These are phyloP conservation scores for Mesocentrotus franciscanus DNA, from an alignment of 53 echinoderm and acorn worm genomes.

Conservation along the genomic window DNA sequence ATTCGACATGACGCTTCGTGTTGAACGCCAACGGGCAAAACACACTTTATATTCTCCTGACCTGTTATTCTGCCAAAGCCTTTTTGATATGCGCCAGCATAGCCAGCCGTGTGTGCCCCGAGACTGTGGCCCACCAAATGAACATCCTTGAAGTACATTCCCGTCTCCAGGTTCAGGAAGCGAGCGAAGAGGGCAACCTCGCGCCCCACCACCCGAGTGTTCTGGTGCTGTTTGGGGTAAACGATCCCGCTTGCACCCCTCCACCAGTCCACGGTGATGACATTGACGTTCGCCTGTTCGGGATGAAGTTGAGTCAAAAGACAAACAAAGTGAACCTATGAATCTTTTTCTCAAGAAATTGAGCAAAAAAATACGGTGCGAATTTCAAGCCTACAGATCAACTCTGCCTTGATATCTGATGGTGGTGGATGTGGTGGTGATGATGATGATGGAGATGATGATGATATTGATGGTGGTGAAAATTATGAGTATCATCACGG, in stretches of 20 bases:
- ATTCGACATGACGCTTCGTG: too few relatives aligned
- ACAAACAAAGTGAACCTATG: neutral
- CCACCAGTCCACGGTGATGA: conserved; percentile 83
- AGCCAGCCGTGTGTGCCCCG: conserved; percentile 80
- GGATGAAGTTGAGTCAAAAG: neutral
- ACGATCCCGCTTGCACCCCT: conserved; percentile 58
- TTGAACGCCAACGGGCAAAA: too few relatives aligned
- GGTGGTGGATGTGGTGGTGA: too few relatives aligned
- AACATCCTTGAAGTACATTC: conserved; percentile 62
- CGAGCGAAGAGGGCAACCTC: conserved; percentile 70
- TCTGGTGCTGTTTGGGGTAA: conserved; percentile 69
- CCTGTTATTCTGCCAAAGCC: conserved; percentile 78
- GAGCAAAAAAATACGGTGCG: too few relatives aligned
- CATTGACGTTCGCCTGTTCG: conserved; percentile 77
- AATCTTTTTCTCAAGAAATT: too few relatives aligned
- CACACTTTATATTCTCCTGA: neutral
- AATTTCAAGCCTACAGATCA: too few relatives aligned
- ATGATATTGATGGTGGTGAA: too few relatives aligned
- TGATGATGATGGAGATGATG: too few relatives aligned
- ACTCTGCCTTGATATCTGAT: too few relatives aligned
- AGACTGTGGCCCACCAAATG: conserved; percentile 80
- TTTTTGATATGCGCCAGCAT: conserved; percentile 67
- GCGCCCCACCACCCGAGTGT: conserved; percentile 80
- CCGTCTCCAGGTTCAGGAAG: conserved; percentile 55
- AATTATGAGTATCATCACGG: too few relatives aligned